These are phyloP conservation scores for Petaurus breviceps DNA, from an alignment of 2,113 vertebrate species.

Conservation along the genomic window DNA sequence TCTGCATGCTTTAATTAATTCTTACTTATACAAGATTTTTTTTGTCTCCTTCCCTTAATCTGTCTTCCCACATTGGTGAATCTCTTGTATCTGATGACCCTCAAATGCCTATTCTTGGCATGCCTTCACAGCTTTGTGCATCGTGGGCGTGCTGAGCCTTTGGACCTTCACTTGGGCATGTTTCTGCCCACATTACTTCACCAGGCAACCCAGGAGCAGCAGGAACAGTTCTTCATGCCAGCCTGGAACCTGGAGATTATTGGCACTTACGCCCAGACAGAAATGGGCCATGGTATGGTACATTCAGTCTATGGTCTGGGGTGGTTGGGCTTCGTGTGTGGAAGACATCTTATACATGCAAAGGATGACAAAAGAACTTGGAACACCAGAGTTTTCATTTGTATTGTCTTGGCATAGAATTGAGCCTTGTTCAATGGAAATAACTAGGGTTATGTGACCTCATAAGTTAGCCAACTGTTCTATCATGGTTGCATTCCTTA, in stretches of 20 bases:
- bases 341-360: accelerated
- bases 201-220: conserved; percentile 96
- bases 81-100: conserved; percentile 70
- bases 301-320: conserved; percentile 79
- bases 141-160: conserved; percentile 90
- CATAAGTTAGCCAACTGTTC: not conserved
- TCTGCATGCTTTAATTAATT: conserved; percentile 62
- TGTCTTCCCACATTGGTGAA: conserved; percentile 71
- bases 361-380: not conserved
- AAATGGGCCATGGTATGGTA: conserved; percentile 98
- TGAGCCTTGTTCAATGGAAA: not conserved
- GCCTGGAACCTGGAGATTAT: conserved; percentile 99
- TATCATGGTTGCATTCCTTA: not conserved
- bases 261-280: conserved; percentile 99
- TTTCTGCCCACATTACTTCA: conserved; percentile 98
- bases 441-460: not conserved
- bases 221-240: conserved; percentile 97
- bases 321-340: conserved; percentile 26
- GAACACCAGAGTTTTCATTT: not conserved
- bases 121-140: conserved; percentile 90
- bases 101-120: conserved; percentile 67
- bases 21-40: conserved; percentile 72
- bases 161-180: conserved; percentile 99
- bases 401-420: not conserved
- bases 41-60: conserved; percentile 76